Base-by-base conservation (phyloP, 2,797 vertebrate species). In the Crocidura indochinensis region DNA sequence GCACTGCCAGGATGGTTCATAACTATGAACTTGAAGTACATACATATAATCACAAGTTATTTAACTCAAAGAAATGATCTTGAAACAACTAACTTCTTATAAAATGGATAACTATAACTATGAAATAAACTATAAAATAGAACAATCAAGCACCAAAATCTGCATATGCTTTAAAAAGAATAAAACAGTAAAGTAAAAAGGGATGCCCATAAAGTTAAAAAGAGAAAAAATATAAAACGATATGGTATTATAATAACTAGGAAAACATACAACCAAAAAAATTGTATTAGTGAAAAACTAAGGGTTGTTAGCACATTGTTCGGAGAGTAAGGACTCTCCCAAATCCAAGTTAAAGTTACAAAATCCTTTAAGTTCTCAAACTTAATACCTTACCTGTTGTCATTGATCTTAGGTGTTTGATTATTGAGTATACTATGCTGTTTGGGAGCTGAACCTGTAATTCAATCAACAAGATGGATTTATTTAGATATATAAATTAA, bases 311-410 rank as follows among this genome's bases (percentile, higher is more conserved):
- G 60, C 60, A 64, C 22, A 64, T 2, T 24, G 9, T 64, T 64
- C 9, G 8, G 24, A 20, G 60, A 9, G 8, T 8, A 64, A 20
- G 60, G 51, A 53, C 51, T 53, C 51, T 53, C 51, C 51, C 51
- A 53, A 53, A 53, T 17, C 17, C 51, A 88, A 88, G 2, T 72
- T 68, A 2, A 4, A 90, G n/a, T 11, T 76, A 67, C 31, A 71
- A 75, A 71, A 64, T 88, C 53, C 44, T 9, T 88, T 87, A 86
- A 56, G 29, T 71, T 88, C 26, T 56, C 0, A 8, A 80, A 91
- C 90, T 27, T 75, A 92, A 84, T 76, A 93, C 38, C 84, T 84
- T 98, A 98, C 98, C 98, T 98, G 95, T 93, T 97, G 89, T 97
- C 97, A 95, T 65, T 92, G 87, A 91, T 94, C 94, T 96, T 96